A percentile compares a stretch with the other conserved stretches of the same genome.
Evolutionary conservation across 2,888 invertebrate species (phyloP).

Genomic region (Leptogaster cylindrica): DNA sequence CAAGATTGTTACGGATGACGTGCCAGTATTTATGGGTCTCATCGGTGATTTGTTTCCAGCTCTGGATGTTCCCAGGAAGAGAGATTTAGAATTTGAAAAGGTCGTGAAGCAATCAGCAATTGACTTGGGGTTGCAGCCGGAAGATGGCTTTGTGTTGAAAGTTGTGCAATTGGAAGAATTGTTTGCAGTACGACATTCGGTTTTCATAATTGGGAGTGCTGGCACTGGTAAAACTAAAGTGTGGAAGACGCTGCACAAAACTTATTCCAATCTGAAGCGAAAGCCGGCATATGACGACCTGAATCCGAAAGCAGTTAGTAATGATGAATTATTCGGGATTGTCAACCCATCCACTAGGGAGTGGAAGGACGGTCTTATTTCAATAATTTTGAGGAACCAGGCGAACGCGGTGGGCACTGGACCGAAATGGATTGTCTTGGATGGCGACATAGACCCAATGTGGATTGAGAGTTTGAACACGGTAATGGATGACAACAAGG

Average conservation of each 20-base stretch:
- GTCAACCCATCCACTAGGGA: conserved; percentile 93
- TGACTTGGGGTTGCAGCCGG: conserved; percentile 87
- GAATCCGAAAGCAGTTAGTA: conserved; percentile 96
- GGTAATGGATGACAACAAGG: conserved; percentile 97
- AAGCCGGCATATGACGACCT: conserved; percentile 88
- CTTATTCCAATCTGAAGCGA: conserved; percentile 79
- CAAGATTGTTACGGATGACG: conserved; percentile 91
- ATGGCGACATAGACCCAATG: conserved; percentile 97
- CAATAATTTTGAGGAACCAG: conserved; percentile 91
- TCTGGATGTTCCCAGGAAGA: conserved; percentile 87
- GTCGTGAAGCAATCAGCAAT: conserved; percentile 76
- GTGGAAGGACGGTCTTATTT: conserved; percentile 92
- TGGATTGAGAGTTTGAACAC: conserved; percentile 98
- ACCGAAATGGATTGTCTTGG: conserved; percentile 93
- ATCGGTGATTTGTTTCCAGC: conserved; percentile 94
- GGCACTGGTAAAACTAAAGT: conserved; percentile 93
- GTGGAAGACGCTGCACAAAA: conserved; percentile 87
- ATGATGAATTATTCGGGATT: conserved; percentile 92
- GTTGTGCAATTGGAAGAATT: conserved; percentile 91
- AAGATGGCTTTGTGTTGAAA: conserved; percentile 86
- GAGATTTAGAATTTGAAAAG: conserved; percentile 84
- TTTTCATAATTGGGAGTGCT: conserved; percentile 83
- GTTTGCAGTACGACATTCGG: conserved; percentile 92
- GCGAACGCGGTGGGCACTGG: conserved; percentile 85
- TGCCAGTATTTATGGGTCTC: conserved; percentile 90